These are phyloP conservation scores for Brachystomella parvula DNA, from an alignment of 1,140 invertebrate genomes.

Conservation along the genomic window DNA sequence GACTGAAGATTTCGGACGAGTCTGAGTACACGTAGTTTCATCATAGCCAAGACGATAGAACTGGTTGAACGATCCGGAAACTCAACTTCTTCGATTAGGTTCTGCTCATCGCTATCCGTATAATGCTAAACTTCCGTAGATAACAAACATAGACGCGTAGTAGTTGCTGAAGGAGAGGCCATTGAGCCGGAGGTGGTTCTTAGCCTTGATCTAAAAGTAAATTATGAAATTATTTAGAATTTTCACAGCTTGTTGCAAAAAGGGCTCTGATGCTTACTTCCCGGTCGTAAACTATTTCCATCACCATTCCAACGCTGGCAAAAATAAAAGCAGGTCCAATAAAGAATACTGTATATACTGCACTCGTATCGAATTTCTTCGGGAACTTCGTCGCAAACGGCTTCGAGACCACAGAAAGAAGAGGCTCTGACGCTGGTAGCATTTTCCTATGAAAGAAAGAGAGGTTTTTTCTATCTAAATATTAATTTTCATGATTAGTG, in stretches of 20 bases:
- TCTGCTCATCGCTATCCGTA: conserved; percentile 4
- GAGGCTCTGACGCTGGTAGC: not conserved
- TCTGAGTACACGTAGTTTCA: conserved; percentile 43
- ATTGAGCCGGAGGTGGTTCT: conserved; percentile 73
- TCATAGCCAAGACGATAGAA: not conserved
- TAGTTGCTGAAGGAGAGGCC: conserved; percentile 69
- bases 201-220: conserved; percentile 63
- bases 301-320: conserved; percentile 53
- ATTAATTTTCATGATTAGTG: not conserved
- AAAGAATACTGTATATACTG: conserved; percentile 37
- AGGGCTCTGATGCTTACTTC: conserved; percentile 52
- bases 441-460: conserved; percentile 14
- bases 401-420: not conserved
- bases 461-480: not conserved
- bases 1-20: conserved; percentile 50
- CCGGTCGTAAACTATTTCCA: conserved; percentile 74
- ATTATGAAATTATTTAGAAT: not conserved
- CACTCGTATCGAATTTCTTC: not conserved
- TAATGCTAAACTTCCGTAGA: conserved; percentile 60
- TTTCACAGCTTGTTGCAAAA: not conserved
- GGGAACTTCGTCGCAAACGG: conserved; percentile 15
- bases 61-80: conserved; percentile 39
- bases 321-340: conserved; percentile 28
- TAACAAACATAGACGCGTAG: conserved; percentile 62
- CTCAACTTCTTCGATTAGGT: conserved; percentile 5